Evolutionary conservation across 2,888 invertebrate species (phyloP), one percentile per base, ranked within the genome.

Genomic region (Calameuta filiformis): DNA sequence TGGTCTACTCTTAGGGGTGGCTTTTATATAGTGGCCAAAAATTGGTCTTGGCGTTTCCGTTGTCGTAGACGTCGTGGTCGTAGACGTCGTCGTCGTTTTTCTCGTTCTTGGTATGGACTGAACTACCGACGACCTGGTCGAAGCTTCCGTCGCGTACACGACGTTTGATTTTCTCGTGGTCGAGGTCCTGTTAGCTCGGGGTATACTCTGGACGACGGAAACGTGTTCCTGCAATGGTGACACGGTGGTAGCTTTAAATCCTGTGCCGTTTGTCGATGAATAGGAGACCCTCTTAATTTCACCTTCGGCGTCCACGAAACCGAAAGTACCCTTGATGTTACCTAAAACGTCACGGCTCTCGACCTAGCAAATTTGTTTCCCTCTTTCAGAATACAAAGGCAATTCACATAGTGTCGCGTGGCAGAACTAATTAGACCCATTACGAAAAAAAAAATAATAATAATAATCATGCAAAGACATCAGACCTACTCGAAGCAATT

Each of bases 241-340:
- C 80, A 91, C 87, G 81, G 92, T 90, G 76, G 92, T 90, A 81
- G 92, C 91, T 89, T 92, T 91, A 88, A 91, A 91, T 77, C 91
- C 93, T 11, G 93, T 92, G 75, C 92, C 93, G 81, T 94, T 93
- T 81, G 93, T 94, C 30, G 94, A 94, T 35, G 93, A 93, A 90
- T 97, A 97, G 1, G 96, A 96, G 76, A 97, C 96, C 78, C 96
- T 93, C 92, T 96, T 96, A 79, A 96, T 94, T 89, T 95, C 95
- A 11, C 97, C 96, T 87, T 94, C 94, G 79, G 94, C 94, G 87
- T 96, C 96, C 75, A 96, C 93, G 90, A 96, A 97, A 73, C 97
- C 97, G 87, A 96, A 97, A 76, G 96, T 96, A 69, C 96, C 96
- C 90, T 96, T 96, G 82, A 96, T 95, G 90, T 96, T 96, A 12